Evolutionary conservation across 1,140 invertebrate species (phyloP).

Genomic region (Lucilia sericata): DNA sequence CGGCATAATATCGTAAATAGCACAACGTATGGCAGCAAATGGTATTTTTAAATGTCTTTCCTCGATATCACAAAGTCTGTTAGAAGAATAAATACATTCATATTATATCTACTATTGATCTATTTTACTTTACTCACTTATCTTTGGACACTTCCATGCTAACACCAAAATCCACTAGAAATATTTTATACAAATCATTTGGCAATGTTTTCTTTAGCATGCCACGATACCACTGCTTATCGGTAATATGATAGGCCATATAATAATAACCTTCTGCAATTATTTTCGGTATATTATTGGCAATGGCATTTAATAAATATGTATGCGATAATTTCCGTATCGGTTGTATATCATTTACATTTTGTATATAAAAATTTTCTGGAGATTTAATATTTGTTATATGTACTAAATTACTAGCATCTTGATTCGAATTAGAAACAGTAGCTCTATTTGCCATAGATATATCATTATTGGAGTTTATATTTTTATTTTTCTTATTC

Average conservation of each 20-base stretch:
- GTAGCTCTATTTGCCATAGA: neutral
- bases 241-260: conserved; percentile 39
- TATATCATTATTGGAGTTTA: neutral
- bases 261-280: conserved; percentile 45
- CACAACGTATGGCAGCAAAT: conserved; percentile 56
- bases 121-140: conserved; percentile 18
- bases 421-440: neutral
- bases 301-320: conserved; percentile 37
- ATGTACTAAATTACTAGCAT: conserved; percentile 10
- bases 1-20: conserved; percentile 54
- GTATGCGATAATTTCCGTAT: conserved; percentile 41
- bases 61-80: conserved; percentile 55
- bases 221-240: conserved; percentile 50
- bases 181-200: conserved; percentile 45
- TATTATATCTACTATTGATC: neutral
- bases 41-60: conserved; percentile 47
- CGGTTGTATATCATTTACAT: neutral
- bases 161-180: conserved; percentile 49
- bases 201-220: conserved; percentile 38
- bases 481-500: neutral
- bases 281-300: conserved; percentile 21
- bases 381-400: conserved; percentile 44
- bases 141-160: conserved; percentile 16
- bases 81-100: neutral
- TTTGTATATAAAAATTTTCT: conserved; percentile 48